Base-by-base conservation (phyloP, 2,113 vertebrate species). In the Oryzias javanicus region DNA sequence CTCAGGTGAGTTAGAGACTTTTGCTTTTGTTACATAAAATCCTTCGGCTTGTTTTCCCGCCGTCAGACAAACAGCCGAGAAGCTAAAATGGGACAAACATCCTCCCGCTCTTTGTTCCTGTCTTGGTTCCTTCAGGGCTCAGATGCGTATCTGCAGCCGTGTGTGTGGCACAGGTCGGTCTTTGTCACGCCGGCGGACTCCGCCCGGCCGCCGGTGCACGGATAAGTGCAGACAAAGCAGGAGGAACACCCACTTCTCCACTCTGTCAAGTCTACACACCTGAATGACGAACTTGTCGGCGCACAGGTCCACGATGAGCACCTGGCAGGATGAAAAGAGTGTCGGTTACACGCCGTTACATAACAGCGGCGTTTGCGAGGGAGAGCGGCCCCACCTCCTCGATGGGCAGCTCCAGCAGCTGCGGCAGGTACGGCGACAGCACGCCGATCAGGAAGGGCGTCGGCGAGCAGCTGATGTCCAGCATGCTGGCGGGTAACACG, bases 291-390 rank as follows among this genome's bases (percentile, higher is more conserved):
- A 98, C 87, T 88, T 94, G 93, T 97, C 94, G 35, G 89, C 91
- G 78, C 95, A 96, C 72, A 99, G 92, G 92, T 99, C 95, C 86
- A 99, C 97, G 62, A 98, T 95, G 84, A 99, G 93, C 84, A 98
- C 97, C 97, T 99, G 62, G 61, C 72, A 78, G 82, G 74, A 88
- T n/a, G 74, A 49, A 4, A 19, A 49, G 45, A 47, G n/a, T 5
- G 17, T 65, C 66, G 25, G 74, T 81, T 79, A 70, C 2, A 5
- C 35, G 35, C 10, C 8, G 35, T 35, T 35, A 35, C 35, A 12
- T 35, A 35, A 35, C 35, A 10, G 35, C 35, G 10, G 35, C 35
- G 8, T 35, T 12, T 35, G 35, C 12, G 10, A 10, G 12, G 8
- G 0, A 35, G 35, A 8, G 35, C 87, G 24, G 64, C 98, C 4